Base-by-base conservation (phyloP, 2,113 vertebrate species). In the Alectura lathami region DNA sequence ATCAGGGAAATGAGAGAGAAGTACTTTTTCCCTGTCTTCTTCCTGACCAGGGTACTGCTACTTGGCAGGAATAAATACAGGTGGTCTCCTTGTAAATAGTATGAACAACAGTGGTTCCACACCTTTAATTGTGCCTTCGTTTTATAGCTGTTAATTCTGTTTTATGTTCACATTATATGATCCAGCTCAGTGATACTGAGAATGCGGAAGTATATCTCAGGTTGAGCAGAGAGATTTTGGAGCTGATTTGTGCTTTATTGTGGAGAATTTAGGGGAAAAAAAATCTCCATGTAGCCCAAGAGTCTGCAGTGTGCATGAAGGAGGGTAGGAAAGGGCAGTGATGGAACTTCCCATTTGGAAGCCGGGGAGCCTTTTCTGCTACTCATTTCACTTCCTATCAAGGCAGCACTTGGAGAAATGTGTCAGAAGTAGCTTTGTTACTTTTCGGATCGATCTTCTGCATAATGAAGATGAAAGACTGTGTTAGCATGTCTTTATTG, bases 1-100 rank as follows among this genome's bases (percentile, higher is more conserved):
- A 97, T 97, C 91, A 95, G 88, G 80, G 95, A 93, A 94, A 81
- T 93, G 76, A 96, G 82, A 89, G 42, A 89, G 75, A 94, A 94
- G 80, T 77, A 68, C 51, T 89, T 90, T 63, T 93, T 86, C 16
- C 76, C 83, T 63, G 54, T 86, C 68, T 91, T 91, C 72, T 76
- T 94, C 83, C 79, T 0, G 3, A 77, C 36, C 36, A 78, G 79
- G 27, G 43, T 83, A 84, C 73, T 95, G 38, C 38, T 34, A 36
- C 68, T 86, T 83, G 59, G 17, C 48, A 64, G n/a, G 72, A 91
- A 84, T 75, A 53, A 30, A 86, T 90, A n/a, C 3, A 1, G 90
- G 48, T 1, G 6, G 48, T 91, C 30, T 83, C 48, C 36, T 86
- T 86, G 94, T 91, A 88, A 91, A 59, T 81, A 38, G 56, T 10